Conservation (phyloP, 2,888 invertebrate genomes). For the Synergus japonicus region DNA sequence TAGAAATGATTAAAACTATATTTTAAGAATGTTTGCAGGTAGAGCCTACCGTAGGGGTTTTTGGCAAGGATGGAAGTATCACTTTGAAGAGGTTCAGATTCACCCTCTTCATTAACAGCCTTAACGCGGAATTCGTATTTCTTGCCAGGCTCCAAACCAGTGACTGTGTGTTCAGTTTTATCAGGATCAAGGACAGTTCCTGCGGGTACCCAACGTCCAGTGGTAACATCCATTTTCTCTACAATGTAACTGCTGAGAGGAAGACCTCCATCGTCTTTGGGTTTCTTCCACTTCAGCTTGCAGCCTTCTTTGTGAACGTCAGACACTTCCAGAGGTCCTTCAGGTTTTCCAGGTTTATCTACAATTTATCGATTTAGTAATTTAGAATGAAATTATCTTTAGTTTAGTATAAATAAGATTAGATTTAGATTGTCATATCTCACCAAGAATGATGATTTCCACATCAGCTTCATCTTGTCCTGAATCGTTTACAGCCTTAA, state of each 20-base stretch:
- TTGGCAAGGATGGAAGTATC: constrained; percentile 94
- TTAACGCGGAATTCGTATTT: constrained; percentile 98
- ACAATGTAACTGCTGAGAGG: constrained; percentile 94
- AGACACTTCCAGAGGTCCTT: constrained; percentile 93
- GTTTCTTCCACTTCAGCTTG: constrained; percentile 95
- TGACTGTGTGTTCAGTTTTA: constrained; percentile 89
- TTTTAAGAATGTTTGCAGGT: background rate
- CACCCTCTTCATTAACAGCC: constrained; percentile 97
- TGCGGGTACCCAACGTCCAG: constrained; percentile 93
- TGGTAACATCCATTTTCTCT: constrained; percentile 95
- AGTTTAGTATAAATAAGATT: constrained; percentile 16
- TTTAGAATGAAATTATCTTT: background rate
- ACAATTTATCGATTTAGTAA: constrained; percentile 51
- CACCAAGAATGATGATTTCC: constrained; percentile 91
- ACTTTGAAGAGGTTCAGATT: constrained; percentile 95
- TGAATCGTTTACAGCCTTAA: constrained; percentile 94
- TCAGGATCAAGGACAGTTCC: constrained; percentile 88
- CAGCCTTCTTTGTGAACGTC: constrained; percentile 97
- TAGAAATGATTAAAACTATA: background rate
- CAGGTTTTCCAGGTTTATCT: constrained; percentile 92
- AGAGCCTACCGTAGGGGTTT: constrained; percentile 90
- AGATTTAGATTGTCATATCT: constrained; percentile 56
- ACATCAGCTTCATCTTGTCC: constrained; percentile 96
- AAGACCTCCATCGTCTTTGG: constrained; percentile 96
- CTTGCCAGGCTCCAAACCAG: constrained; percentile 95